A percentile compares a stretch with the other conserved stretches of the same genome.
phyloP scores from a whole-genome alignment of 1,140 invertebrate species.

The Coenobita brevimanus region DNA sequence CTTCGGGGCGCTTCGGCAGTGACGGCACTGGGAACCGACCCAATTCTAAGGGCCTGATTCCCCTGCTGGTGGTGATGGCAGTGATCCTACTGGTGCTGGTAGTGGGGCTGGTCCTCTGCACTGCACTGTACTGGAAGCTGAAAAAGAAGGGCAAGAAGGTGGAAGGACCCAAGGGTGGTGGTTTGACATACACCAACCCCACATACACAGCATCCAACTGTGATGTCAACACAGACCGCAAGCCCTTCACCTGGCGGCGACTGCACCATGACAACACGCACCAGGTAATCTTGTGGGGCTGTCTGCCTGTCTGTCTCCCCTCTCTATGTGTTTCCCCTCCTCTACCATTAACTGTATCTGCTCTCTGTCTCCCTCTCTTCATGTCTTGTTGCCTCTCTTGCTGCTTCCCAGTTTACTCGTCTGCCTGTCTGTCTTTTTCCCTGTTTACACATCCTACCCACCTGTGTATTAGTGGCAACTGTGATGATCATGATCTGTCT shows the following conservation, averaged over 20 bases:
- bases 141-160: conserved; percentile 78
- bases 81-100: conserved; percentile 47
- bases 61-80: conserved; percentile 58
- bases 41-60: conserved; percentile 40
- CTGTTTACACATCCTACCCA: no score
- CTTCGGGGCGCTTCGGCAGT: neutral
- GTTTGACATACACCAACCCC: conserved; percentile 85
- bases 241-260: conserved; percentile 66
- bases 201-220: conserved; percentile 82
- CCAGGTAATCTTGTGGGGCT: conserved; percentile 21
- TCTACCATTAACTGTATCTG: neutral
- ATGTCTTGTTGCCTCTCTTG: no score
- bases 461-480: no score
- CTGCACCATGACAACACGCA: conserved; percentile 61
- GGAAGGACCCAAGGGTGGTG: conserved; percentile 77
- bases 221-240: conserved; percentile 74
- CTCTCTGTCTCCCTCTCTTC: neutral
- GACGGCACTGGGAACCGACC: neutral
- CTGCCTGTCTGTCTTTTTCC: no score
- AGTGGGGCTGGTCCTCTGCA: conserved; percentile 33
- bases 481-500: neutral
- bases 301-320: neutral
- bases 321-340: no score
- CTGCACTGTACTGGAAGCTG: conserved; percentile 74
- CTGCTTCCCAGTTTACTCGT: no score